These are phyloP conservation scores for Zoanthus sansibaricus DNA, from an alignment of 92 coral and sea anemone species.

Conservation along the genomic window DNA sequence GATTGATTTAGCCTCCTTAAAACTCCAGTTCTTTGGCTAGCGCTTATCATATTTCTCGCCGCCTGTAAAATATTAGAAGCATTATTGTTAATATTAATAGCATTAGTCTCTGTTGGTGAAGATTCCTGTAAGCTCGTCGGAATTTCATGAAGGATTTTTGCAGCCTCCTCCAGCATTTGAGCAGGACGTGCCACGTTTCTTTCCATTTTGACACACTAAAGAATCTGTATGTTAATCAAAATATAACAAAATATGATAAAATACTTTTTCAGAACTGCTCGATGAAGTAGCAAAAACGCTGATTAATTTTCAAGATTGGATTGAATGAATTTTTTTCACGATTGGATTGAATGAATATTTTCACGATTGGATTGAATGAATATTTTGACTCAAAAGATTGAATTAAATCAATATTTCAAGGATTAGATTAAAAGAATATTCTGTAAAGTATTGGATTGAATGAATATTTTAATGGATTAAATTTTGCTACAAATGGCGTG, in stretches of 20 bases:
- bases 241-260: conserved; percentile 13
- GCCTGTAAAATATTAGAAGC: conserved; percentile 19
- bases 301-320: not conserved
- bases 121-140: conserved; percentile 17
- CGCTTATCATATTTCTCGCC: conserved; percentile 11
- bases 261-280: conserved; percentile 1
- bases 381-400: not conserved
- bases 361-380: not conserved
- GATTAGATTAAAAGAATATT: not conserved
- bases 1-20: conserved; percentile 18
- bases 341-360: conserved; percentile 17
- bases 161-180: conserved; percentile 27
- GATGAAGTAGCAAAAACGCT: conserved; percentile 9
- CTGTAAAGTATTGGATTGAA: conserved; percentile 3
- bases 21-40: conserved; percentile 20
- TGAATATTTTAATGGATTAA: not conserved
- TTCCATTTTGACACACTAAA: conserved; percentile 14
- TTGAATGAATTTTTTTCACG: not conserved
- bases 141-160: conserved; percentile 17
- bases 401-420: not conserved
- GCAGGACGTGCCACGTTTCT: conserved; percentile 17
- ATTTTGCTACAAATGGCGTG: not conserved
- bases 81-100: not conserved
- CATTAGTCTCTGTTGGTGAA: conserved; percentile 19
- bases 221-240: not conserved